Evolutionary conservation across 2,888 invertebrate species (phyloP).

Genomic region (Drosophila macrospina): DNA sequence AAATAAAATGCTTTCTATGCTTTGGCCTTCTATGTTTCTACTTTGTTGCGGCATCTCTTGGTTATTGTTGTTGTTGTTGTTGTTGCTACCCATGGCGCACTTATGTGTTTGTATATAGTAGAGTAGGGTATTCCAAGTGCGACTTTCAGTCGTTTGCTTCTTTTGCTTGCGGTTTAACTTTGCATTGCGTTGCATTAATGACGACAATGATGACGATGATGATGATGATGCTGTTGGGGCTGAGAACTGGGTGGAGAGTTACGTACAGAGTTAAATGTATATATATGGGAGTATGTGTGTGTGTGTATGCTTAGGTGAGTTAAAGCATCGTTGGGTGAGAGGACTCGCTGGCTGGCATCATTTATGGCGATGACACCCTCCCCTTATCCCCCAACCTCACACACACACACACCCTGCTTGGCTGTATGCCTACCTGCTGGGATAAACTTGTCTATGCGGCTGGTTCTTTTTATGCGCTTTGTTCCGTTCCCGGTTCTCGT

Average conservation of each 20-base stretch:
- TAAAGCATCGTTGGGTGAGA: conserved; percentile 22
- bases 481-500: conserved; percentile 26
- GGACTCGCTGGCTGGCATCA: conserved; percentile 54
- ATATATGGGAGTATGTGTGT: not conserved
- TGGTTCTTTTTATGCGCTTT: conserved; percentile 51
- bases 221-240: conserved; percentile 41
- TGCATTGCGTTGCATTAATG: conserved; percentile 61
- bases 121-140: conserved; percentile 47
- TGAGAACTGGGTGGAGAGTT: conserved; percentile 58
- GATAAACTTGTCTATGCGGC: conserved; percentile 72
- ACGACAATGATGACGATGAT: conserved; percentile 30
- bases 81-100: too few species aligned
- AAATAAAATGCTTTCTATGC: conserved; percentile 59
- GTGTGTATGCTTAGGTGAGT: conserved; percentile 32
- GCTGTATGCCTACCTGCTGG: conserved; percentile 23
- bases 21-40: conserved; percentile 56
- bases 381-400: too few species aligned
- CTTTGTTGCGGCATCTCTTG: conserved; percentile 16
- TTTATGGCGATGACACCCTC: conserved; percentile 44
- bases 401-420: not conserved
- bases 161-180: conserved; percentile 44
- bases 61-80: conserved; percentile 8
- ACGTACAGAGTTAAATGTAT: conserved; percentile 9
- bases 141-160: conserved; percentile 17
- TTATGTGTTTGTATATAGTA: not conserved